These are phyloP conservation scores for Aurelia coerulea DNA, from an alignment of 30 jellyfish, hydroid and myxozoan genomes.

Conservation along the genomic window DNA sequence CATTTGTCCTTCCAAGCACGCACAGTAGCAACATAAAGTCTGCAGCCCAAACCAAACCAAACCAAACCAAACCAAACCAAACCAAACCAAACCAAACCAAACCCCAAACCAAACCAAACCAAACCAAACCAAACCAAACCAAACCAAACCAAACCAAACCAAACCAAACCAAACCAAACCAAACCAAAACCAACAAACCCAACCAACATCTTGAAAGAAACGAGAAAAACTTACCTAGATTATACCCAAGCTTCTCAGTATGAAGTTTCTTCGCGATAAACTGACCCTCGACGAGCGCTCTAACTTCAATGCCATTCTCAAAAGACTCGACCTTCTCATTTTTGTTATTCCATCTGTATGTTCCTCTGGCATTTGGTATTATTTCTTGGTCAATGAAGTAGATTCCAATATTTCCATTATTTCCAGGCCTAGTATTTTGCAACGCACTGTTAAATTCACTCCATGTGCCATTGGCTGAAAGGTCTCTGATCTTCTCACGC, in stretches of 20 bases:
- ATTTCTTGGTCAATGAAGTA: constrained; percentile 86
- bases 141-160: too few species aligned
- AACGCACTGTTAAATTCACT: constrained; percentile 58
- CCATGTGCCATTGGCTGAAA: constrained; percentile 59
- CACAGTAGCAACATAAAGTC: too few species aligned
- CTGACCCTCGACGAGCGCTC: constrained; percentile 95
- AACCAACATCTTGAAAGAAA: too few species aligned
- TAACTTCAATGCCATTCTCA: constrained; percentile 55
- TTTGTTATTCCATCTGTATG: constrained; percentile 63
- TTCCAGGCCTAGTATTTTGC: constrained; percentile 76
- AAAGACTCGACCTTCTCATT: constrained; percentile 49
- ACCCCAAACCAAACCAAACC: too few species aligned
- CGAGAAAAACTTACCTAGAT: constrained; percentile 30
- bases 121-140: too few species aligned
- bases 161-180: too few species aligned
- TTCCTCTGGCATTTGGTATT: constrained; percentile 77
- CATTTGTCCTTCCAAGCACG: too few species aligned
- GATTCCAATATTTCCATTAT: constrained; percentile 77
- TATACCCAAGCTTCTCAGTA: constrained; percentile 76
- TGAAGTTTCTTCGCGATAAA: constrained; percentile 79
- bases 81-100: too few species aligned
- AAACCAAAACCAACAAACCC: too few species aligned
- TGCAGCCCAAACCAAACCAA: too few species aligned
- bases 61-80: too few species aligned
- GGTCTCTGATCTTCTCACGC: constrained; percentile 68